Conservation (phyloP, 2,113 vertebrate genomes). For the Canis aureus region DNA sequence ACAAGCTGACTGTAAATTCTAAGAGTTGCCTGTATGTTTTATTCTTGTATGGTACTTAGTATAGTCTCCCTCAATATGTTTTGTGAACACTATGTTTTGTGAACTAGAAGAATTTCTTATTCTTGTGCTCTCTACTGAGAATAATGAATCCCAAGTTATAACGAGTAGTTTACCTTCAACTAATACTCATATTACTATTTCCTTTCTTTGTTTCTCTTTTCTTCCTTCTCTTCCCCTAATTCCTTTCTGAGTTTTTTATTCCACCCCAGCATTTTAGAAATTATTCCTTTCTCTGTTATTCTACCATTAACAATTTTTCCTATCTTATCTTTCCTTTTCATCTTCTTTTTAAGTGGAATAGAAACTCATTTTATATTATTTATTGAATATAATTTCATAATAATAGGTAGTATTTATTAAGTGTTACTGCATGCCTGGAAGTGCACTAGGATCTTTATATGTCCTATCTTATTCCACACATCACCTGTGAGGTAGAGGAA, state of each 20-base stretch:
- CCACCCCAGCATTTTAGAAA: not conserved
- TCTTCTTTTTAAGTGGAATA: not conserved
- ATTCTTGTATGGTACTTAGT: not conserved
- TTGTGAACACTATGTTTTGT: constrained; percentile 12
- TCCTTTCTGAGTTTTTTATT: constrained; percentile 32
- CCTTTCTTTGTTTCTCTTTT: not conserved
- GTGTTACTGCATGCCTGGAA: not conserved
- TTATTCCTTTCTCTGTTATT: constrained; percentile 37
- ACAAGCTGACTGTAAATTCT: not conserved
- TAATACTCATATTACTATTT: not conserved
- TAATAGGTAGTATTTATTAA: not conserved
- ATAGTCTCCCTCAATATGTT: not conserved
- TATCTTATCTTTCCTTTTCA: not conserved
- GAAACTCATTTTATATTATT: constrained; percentile 7
- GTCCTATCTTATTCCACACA: not conserved
- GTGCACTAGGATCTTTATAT: not conserved
- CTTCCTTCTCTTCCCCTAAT: not conserved
- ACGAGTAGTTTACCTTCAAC: not conserved
- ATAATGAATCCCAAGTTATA: not conserved
- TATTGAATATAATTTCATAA: constrained; percentile 43
- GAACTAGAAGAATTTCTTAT: constrained; percentile 41
- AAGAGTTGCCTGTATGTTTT: not conserved
- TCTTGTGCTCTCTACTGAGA: not conserved
- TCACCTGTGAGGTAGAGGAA: not conserved
- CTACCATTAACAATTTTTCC: not conserved